Evolutionary conservation across 92 coral and sea anemone genomes (phyloP).

Genomic region (Umimayanthus kanabou): DNA sequence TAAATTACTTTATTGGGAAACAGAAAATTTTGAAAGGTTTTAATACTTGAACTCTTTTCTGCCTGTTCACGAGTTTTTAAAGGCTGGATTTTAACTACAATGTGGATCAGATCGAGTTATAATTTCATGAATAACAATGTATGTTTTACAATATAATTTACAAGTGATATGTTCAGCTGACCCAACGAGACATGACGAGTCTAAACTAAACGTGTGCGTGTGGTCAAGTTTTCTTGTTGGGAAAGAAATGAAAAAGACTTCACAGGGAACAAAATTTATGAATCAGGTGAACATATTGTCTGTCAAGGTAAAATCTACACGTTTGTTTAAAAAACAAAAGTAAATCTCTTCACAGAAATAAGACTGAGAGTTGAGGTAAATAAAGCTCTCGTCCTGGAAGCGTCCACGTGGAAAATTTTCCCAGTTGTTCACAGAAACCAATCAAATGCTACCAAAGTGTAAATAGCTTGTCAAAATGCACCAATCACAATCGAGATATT

Average conservation of each 20-base stretch:
- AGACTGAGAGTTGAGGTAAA: slow-evolving; percentile 71
- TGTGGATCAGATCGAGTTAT: slow-evolving; percentile 23
- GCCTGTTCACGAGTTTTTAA: background rate
- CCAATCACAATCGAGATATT: slow-evolving; percentile 81
- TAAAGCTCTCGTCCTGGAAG: slow-evolving; percentile 71
- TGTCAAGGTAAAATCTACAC: background rate
- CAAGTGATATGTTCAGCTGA: slow-evolving; percentile 48
- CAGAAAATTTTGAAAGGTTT: background rate
- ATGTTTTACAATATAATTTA: slow-evolving; percentile 43
- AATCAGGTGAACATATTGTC: background rate
- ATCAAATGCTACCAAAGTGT: slow-evolving; percentile 89
- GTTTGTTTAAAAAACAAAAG: slow-evolving; percentile 20
- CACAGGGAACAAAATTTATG: background rate
- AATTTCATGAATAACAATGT: slow-evolving; percentile 43
- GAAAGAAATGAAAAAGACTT: slow-evolving; percentile 1
- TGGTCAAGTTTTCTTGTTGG: background rate
- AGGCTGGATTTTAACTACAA: background rate
- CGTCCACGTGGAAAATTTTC: slow-evolving; percentile 98
- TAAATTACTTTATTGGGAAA: background rate
- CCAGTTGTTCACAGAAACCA: slow-evolving; percentile 90
- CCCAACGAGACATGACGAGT: slow-evolving; percentile 46
- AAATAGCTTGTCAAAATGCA: slow-evolving; percentile 91
- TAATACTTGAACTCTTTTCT: background rate
- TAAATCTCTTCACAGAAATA: background rate
- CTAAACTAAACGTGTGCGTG: slow-evolving; percentile 21